Evolutionary conservation across 2,888 invertebrate species (phyloP), one percentile per base, ranked within the genome.

Genomic region (Hypena proboscidalis): DNA sequence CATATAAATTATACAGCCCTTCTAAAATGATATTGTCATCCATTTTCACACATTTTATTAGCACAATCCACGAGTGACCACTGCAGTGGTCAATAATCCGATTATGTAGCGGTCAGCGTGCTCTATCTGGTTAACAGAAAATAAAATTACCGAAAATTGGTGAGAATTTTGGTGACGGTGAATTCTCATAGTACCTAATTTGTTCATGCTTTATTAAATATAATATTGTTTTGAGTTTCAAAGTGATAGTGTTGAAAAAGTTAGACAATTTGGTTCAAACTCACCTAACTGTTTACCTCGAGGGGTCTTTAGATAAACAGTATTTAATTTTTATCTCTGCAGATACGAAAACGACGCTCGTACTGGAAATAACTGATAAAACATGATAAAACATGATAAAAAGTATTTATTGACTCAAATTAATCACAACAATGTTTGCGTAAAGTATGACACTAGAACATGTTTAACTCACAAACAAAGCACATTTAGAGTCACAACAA

Each of bases 61-160:
- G 21, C 13, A 21, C 20, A 43, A 40, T 44, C 49, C 25, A 34
- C 36, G 50, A 52, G 34, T 48, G 50, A 29, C 30, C 47, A 33
- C 71, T 52, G n/a, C n/a, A n/a, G 54, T 47, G 78, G 80, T 76
- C 77, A 75, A 62, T 82, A 80, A 84, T 83, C 70, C 54, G 68
- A 82, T 83, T 77, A 59, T 36, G 47, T 55, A 29, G 34, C 54
- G 64, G 66, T 51, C 67, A 61, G 48, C 68, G 63, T 64, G 57
- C 45, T 25, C 17, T 57, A 63, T 66, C 56, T 48, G 10, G 39
- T 62, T 50, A 45, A 26, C 9, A 21, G 22, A 27, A 47, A 63
- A 64, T 62, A 41, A 27, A 44, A 56, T 75, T 70, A 60, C 14
- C 20, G 38, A 23, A 29, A 23, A 19, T 53, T 57, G 58, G 69